These are phyloP conservation scores for Urosaurus nigricauda DNA, from an alignment of 2,797 vertebrate species.

Conservation along the genomic window DNA sequence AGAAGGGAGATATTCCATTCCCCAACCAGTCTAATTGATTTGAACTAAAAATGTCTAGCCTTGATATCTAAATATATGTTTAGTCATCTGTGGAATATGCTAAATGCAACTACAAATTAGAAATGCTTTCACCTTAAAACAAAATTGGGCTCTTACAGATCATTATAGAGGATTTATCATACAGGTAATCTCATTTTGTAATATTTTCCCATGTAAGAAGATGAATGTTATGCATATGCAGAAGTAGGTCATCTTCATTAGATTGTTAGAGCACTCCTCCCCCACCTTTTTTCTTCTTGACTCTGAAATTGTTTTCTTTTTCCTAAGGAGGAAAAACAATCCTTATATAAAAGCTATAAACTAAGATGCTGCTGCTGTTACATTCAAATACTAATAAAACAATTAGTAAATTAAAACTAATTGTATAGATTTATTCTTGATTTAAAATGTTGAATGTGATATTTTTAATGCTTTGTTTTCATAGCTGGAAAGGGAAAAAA, in stretches of 20 bases:
- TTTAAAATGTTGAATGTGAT: constrained; percentile 15
- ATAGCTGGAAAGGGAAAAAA: neutral
- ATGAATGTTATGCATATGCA: constrained; percentile 35
- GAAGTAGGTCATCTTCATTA: constrained; percentile 53
- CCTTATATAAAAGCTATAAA: neutral
- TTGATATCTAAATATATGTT: constrained; percentile 78
- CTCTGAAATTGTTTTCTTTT: constrained; percentile 29
- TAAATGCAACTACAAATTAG: constrained; percentile 61
- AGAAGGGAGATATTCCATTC: constrained; percentile 68
- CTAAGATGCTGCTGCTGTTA: constrained; percentile 19
- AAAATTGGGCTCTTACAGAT: constrained; percentile 60
- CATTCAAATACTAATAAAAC: constrained; percentile 43
- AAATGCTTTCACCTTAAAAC: constrained; percentile 62
- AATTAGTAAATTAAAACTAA: constrained; percentile 19
- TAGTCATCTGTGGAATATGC: constrained; percentile 63
- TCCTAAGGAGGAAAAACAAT: constrained; percentile 1
- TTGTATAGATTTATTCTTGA: constrained; percentile 28
- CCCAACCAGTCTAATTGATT: constrained; percentile 75
- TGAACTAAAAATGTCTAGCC: constrained; percentile 77
- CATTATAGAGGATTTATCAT: constrained; percentile 59
- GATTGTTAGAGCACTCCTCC: neutral
- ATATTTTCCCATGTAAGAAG: constrained; percentile 50
- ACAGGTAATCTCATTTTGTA: constrained; percentile 64
- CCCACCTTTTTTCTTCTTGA: neutral
- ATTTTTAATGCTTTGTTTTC: neutral